Conservation (phyloP, 2,888 invertebrate genomes). For the Andrena camellia region DNA sequence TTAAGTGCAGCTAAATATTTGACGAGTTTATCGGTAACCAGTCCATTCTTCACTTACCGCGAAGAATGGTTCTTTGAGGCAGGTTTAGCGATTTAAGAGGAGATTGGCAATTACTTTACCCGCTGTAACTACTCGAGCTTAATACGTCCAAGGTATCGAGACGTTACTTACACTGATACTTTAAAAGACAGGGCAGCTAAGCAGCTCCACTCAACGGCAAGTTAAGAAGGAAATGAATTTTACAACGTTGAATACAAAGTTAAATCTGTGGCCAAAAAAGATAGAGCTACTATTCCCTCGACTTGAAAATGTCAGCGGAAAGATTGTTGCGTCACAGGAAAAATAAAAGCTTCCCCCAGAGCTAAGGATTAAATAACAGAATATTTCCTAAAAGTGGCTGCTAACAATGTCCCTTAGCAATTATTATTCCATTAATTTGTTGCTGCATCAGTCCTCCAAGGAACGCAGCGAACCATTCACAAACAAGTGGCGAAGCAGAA, state of each 20-base stretch:
- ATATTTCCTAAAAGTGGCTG: too few species aligned
- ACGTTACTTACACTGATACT: constrained; percentile 28
- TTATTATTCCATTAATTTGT: too few species aligned
- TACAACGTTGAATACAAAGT: not conserved
- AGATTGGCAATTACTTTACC: constrained; percentile 53
- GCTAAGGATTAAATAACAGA: too few species aligned
- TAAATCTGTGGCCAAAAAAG: too few species aligned
- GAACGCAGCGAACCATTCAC: too few species aligned
- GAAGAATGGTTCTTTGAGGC: constrained; percentile 29
- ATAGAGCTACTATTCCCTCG: too few species aligned
- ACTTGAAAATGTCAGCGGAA: too few species aligned
- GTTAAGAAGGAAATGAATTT: constrained; percentile 7
- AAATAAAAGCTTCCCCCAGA: too few species aligned
- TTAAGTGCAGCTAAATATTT: constrained; percentile 11
- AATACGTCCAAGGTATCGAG: constrained; percentile 23
- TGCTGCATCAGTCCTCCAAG: too few species aligned
- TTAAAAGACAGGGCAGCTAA: constrained; percentile 13
- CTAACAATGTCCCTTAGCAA: too few species aligned
- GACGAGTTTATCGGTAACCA: constrained; percentile 30
- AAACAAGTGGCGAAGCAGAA: too few species aligned
- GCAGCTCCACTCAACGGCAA: not conserved
- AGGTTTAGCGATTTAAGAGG: constrained; percentile 34
- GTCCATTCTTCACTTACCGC: constrained; percentile 26
- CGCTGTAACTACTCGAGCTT: constrained; percentile 25
- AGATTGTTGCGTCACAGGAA: too few species aligned